A percentile compares a stretch with the other conserved stretches of the same genome.
phyloP scores from a whole-genome alignment of 2,113 vertebrate species.

The Myrmophylax atrothorax region DNA sequence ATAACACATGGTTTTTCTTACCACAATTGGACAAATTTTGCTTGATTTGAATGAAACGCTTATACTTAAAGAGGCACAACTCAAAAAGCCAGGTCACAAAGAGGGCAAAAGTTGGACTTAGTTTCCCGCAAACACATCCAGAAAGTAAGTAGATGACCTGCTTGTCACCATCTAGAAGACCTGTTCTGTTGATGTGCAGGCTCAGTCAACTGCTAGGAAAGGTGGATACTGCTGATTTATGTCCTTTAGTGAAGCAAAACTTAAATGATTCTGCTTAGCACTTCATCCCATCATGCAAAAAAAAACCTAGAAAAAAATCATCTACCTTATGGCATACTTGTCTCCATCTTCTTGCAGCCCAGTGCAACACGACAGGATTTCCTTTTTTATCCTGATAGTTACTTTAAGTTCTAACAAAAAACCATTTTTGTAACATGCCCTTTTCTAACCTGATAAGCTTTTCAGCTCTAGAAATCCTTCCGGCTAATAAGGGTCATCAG shows the following conservation, averaged over 20 bases:
- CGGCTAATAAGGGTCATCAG: slow-evolving; percentile 34
- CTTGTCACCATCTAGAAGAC: not conserved
- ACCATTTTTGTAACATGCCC: not conserved
- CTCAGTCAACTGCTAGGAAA: not conserved
- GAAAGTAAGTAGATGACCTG: not conserved
- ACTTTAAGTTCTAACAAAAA: not conserved
- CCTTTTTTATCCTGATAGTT: not conserved
- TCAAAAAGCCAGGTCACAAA: not conserved
- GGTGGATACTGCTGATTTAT: not conserved
- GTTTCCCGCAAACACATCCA: not conserved
- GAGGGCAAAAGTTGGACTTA: not conserved
- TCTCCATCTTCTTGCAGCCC: not conserved
- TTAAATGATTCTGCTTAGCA: not conserved
- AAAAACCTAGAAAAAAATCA: not conserved
- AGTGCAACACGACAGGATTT: not conserved
- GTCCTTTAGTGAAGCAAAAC: not conserved
- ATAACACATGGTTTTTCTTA: not conserved
- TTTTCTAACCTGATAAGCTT: not conserved
- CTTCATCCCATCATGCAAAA: not conserved
- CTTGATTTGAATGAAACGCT: not conserved
- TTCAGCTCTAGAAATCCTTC: slow-evolving; percentile 20
- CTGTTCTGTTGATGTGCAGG: not conserved
- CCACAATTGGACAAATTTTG: not conserved
- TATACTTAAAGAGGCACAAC: not conserved
- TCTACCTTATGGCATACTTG: not conserved